These are phyloP conservation scores for Pocillopora damicornis DNA, from an alignment of 64 coral and sea anemone species.

Conservation along the genomic window DNA sequence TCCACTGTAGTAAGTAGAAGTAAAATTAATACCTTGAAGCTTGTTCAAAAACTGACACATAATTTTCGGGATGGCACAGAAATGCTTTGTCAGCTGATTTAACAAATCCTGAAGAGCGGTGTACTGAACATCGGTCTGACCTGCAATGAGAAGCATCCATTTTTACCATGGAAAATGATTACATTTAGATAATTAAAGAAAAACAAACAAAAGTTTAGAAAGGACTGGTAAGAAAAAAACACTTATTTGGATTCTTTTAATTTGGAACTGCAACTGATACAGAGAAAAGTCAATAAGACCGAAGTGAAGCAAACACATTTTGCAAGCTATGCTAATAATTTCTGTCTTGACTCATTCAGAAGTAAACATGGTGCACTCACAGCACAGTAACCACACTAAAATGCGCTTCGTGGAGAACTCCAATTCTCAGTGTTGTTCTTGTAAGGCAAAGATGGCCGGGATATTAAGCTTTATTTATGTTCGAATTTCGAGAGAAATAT, in stretches of 20 bases:
- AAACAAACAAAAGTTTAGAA: too few species aligned
- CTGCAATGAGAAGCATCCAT: background rate
- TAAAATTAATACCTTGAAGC: constrained; percentile 35
- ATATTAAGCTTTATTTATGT: background rate
- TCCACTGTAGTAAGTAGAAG: background rate
- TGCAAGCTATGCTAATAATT: background rate
- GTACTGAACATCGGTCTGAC: constrained; percentile 34
- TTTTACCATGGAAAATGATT: background rate
- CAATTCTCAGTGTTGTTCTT: too few species aligned
- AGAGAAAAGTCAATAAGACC: too few species aligned
- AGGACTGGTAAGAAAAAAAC: too few species aligned
- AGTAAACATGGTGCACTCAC: too few species aligned
- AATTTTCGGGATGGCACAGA: constrained; percentile 37
- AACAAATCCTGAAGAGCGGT: constrained; percentile 42
- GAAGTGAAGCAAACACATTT: background rate
- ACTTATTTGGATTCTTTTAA: too few species aligned
- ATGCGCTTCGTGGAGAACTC: too few species aligned
- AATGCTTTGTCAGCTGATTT: constrained; percentile 26
- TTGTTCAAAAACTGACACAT: constrained; percentile 53
- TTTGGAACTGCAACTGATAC: too few species aligned
- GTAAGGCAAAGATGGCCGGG: background rate
- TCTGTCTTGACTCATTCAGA: too few species aligned
- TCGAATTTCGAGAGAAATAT: background rate
- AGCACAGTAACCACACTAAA: too few species aligned
- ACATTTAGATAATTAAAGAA: too few species aligned